Percentiles rank a stretch among this genome's conserved stretches.
These are phyloP conservation scores for Polia nebulosa DNA, from an alignment of 2,888 invertebrate species.

Conservation along the genomic window DNA sequence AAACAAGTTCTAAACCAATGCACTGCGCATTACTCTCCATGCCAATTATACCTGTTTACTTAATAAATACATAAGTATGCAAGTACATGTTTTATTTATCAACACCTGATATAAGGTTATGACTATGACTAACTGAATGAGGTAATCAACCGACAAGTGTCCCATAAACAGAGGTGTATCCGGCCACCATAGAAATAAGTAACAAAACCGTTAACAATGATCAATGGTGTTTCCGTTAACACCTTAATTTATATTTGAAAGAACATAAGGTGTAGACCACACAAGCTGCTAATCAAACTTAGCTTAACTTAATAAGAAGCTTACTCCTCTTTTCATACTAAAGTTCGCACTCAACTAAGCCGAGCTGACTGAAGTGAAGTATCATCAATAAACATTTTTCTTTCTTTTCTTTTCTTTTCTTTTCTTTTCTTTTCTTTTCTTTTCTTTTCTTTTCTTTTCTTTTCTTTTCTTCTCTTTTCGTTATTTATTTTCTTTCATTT, in stretches of 20 bases:
- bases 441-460: too few species aligned
- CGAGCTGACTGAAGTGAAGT: too few species aligned
- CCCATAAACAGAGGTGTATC: conserved; percentile 58
- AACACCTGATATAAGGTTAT: conserved; percentile 27
- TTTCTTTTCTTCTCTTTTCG: too few species aligned
- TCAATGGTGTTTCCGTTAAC: conserved; percentile 65
- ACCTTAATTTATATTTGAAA: conserved; percentile 42
- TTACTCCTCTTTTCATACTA: neutral
- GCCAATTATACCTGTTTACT: conserved; percentile 17
- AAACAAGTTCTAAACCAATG: conserved; percentile 15
- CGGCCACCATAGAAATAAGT: conserved; percentile 62
- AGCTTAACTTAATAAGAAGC: neutral
- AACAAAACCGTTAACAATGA: conserved; percentile 67
- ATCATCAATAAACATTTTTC: too few species aligned
- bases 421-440: too few species aligned
- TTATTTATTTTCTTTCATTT: too few species aligned
- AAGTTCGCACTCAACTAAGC: neutral
- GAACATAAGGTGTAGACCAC: conserved; percentile 3
- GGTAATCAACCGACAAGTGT: conserved; percentile 49
- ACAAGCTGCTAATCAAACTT: neutral
- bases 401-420: too few species aligned
- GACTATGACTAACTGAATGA: conserved; percentile 55
- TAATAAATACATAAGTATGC: conserved; percentile 5
- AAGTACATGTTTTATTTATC: conserved; percentile 44
- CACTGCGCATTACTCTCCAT: conserved; percentile 45